A percentile compares a stretch with the other conserved stretches of the same genome.
Conservation (phyloP, 1,140 invertebrate genomes). For the Apocrypta bakeri region DNA sequence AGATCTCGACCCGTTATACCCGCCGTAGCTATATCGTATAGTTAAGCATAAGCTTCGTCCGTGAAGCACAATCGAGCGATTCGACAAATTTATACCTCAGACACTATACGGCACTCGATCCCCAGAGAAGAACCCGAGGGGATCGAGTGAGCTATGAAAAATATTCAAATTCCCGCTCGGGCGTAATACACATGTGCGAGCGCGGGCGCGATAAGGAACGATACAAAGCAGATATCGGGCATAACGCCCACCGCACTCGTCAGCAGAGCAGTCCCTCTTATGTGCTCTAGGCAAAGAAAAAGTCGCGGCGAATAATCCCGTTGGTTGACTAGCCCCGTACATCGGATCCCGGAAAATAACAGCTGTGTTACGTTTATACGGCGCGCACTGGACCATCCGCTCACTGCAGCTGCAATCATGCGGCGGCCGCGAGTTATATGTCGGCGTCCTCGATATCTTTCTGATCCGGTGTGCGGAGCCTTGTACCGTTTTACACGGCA, state of each 20-base stretch:
- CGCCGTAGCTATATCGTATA: no score
- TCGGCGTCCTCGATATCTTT: slow-evolving; percentile 36
- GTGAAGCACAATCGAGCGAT: no score
- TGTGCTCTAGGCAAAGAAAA: background rate
- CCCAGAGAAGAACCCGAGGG: background rate
- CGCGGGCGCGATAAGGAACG: slow-evolving; percentile 1
- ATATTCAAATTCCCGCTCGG: slow-evolving; percentile 5
- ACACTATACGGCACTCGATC: no score
- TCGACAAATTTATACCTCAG: no score
- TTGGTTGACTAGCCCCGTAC: background rate
- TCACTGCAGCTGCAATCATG: background rate
- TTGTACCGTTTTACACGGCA: slow-evolving; percentile 46
- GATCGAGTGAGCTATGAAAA: background rate
- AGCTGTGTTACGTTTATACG: slow-evolving; percentile 20
- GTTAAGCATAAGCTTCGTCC: no score
- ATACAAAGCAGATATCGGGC: slow-evolving; percentile 8
- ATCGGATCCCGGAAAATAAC: slow-evolving; percentile 16
- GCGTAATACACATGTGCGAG: background rate
- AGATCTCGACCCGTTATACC: no score
- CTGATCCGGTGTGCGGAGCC: slow-evolving; percentile 19
- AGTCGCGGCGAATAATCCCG: slow-evolving; percentile 17
- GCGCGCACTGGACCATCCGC: background rate
- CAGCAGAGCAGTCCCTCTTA: no score
- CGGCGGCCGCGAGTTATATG: background rate
- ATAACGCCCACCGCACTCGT: slow-evolving; percentile 13